A percentile compares a stretch with the other conserved stretches of the same genome.
Conservation (phyloP, 2,797 vertebrate species). For the Morelia viridis region DNA sequence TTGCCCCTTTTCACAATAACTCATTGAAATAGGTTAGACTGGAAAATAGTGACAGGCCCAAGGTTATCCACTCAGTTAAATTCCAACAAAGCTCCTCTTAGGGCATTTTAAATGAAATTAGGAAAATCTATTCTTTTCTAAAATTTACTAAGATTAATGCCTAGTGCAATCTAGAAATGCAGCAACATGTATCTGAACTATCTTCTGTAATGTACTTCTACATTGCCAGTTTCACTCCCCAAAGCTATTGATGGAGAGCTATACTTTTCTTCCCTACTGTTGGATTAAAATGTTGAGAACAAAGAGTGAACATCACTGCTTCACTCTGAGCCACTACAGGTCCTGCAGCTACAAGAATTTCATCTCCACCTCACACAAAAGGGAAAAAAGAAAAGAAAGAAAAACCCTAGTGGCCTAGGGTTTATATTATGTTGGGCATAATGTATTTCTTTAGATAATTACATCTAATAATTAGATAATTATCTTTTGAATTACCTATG, state of each 20-base stretch:
- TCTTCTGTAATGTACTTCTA: not conserved
- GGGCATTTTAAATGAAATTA: not conserved
- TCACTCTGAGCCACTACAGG: not conserved
- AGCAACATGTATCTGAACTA: not conserved
- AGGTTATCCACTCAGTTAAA: not conserved
- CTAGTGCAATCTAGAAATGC: not conserved
- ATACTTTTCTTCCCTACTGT: not conserved
- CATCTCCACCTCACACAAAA: not conserved
- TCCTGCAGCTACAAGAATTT: not conserved
- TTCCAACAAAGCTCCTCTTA: not conserved
- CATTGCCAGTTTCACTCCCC: not conserved
- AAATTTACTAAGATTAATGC: not conserved
- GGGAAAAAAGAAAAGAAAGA: not conserved
- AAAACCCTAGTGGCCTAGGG: not conserved
- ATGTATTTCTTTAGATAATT: not conserved
- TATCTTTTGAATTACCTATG: not conserved
- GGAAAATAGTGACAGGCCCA: too few species aligned
- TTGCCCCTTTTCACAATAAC: not conserved
- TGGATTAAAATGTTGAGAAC: not conserved
- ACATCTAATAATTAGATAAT: not conserved
- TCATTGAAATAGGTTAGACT: not conserved
- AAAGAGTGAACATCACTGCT: not conserved
- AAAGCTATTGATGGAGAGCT: not conserved
- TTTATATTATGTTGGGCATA: not conserved
- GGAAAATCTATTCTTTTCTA: not conserved